Base-by-base conservation (phyloP, 53 echinoderm and acorn worm genomes). In the Stichopus horrens region DNA sequence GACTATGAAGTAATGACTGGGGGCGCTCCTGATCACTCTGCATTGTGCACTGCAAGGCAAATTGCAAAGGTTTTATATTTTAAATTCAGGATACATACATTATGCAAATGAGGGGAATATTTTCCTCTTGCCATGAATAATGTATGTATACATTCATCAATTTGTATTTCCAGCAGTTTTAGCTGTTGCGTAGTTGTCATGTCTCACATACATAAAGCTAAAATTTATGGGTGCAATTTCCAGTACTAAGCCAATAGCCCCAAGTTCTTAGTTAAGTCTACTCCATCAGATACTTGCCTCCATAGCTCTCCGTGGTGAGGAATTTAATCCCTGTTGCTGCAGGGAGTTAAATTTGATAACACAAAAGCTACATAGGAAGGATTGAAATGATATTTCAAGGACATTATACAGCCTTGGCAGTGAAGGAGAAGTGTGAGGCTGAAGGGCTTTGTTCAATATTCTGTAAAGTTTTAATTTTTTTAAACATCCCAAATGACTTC, bases 381-480 rank as follows among this genome's bases (percentile, higher is more conserved):
- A 71, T 71, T 20, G 19, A 71, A 16, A 71, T 71, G 71, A 71
- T 71, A n/a, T 71, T 20, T 20, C 71, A 71, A 71, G 71, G 71
- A 71, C 71, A 7, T 71, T 71, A 14, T 6, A 21, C 16, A 6
- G 7, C 18, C n/a, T 13, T 16, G 71, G 5, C 7, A 18, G 71
- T 6, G 6, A 71, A 71, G 71, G 19, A 71, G 18, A n/a, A 71
- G 14, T 20, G 6, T 21, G 63, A 71, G 71, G 16, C 18, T 71
- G 71, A 71, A 71, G 71, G 71, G 71, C 71, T 71, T 71, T 71
- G 71, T 71, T 71, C 71, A 71, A n/a, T 71, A 71, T 18, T 37
- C 37, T 71, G 71, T 20, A 71, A 18, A 71, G 18, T 71, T 71
- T 71, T 71, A 11, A 11, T 63, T 63, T 63, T 63, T 63, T 63